Percentiles rank a stretch among this genome's conserved stretches.
These are phyloP conservation scores for Halichoerus grypus DNA, from an alignment of 2,113 vertebrate genomes.

Conservation along the genomic window DNA sequence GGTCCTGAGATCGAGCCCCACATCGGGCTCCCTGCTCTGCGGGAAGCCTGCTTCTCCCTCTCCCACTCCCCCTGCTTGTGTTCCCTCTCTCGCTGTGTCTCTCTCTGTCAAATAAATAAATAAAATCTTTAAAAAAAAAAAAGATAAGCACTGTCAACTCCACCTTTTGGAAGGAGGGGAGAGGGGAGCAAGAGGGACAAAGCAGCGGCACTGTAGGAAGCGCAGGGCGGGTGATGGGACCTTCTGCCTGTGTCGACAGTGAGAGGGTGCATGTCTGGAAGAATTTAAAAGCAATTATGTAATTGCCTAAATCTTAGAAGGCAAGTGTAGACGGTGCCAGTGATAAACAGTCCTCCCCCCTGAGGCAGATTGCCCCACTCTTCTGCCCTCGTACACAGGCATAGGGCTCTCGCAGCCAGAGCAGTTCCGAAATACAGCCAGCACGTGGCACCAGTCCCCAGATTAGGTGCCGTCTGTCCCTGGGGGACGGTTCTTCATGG, in stretches of 20 bases:
- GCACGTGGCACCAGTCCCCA: rapidly evolving
- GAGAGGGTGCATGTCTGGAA: neutral
- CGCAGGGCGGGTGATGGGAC: neutral
- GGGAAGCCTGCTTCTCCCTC: no score
- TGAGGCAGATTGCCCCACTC: rapidly evolving
- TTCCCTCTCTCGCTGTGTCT: no score
- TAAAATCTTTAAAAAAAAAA: no score
- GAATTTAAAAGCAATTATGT: neutral
- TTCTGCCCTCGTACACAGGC: no score
- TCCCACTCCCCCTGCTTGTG: no score
- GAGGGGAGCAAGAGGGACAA: neutral
- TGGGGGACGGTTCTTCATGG: neutral
- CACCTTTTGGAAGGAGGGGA: neutral
- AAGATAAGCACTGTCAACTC: neutral
- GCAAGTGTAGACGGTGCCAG: no score
- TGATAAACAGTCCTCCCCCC: neutral
- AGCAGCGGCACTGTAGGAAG: neutral
- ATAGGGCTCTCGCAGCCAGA: rapidly evolving
- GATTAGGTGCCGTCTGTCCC: neutral
- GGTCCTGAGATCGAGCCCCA: no score
- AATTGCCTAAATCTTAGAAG: neutral
- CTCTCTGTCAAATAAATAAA: no score
- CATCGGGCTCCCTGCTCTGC: no score
- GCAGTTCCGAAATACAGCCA: rapidly evolving
- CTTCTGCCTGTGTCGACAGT: rapidly evolving